These are phyloP conservation scores for Hydrozoanthus gracilis DNA, from an alignment of 92 coral and sea anemone genomes.

Conservation along the genomic window DNA sequence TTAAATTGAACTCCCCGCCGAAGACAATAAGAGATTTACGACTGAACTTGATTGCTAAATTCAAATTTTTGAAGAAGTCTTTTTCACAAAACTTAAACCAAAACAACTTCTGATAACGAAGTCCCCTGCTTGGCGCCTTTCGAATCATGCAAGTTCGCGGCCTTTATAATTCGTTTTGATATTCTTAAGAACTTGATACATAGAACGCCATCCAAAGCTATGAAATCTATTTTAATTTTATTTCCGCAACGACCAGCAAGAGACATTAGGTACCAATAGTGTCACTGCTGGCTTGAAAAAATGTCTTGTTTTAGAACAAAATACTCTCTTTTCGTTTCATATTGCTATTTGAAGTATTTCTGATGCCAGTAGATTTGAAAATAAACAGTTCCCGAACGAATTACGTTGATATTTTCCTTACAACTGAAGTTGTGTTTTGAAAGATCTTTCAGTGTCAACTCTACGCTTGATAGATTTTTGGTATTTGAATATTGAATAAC, in stretches of 20 bases:
- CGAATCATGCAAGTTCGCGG: neutral
- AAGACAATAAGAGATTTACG: constrained; percentile 45
- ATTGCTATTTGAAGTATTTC: neutral
- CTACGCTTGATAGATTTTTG: constrained; percentile 45
- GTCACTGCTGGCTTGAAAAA: constrained; percentile 21
- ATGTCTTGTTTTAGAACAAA: constrained; percentile 8
- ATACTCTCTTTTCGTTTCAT: neutral
- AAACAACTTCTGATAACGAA: constrained; percentile 45
- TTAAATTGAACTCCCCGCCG: constrained; percentile 45
- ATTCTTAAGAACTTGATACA: constrained; percentile 38
- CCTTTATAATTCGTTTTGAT: neutral
- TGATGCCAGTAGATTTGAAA: neutral
- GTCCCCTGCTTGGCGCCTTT: constrained; percentile 8
- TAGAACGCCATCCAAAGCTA: constrained; percentile 41
- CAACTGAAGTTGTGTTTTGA: constrained; percentile 44
- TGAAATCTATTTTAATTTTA: constrained; percentile 34
- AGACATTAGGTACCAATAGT: constrained; percentile 33
- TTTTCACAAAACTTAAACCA: constrained; percentile 28
- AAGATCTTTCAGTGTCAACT: constrained; percentile 46
- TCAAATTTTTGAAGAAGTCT: constrained; percentile 37
- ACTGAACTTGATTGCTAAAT: constrained; percentile 42
- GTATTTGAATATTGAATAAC: constrained; percentile 54
- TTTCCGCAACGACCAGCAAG: constrained; percentile 51
- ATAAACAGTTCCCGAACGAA: constrained; percentile 33
- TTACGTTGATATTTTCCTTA: constrained; percentile 20